Percentiles rank a stretch among this genome's conserved stretches.
phyloP scores from a whole-genome alignment of 2,113 vertebrate genomes.

The Trogon surrucura region DNA sequence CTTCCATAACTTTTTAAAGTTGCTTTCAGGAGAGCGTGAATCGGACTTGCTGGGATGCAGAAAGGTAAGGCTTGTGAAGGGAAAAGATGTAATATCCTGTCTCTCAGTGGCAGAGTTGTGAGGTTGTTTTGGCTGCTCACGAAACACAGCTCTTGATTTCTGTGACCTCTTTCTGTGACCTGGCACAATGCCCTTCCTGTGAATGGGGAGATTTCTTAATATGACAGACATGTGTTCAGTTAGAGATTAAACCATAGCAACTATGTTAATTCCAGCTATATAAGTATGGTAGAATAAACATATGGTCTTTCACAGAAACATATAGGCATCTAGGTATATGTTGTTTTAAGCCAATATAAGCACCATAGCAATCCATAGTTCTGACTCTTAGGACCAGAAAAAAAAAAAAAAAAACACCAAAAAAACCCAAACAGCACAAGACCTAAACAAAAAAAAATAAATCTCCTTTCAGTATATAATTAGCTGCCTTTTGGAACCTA shows the following conservation, averaged over 20 bases:
- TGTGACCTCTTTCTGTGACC: neutral
- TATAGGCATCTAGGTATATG: neutral
- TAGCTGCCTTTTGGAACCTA: neutral
- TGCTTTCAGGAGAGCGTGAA: neutral
- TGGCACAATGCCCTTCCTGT: neutral
- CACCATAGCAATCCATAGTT: neutral
- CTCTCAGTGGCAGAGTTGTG: neutral
- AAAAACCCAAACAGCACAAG: no score
- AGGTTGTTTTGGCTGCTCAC: neutral
- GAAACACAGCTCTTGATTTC: neutral
- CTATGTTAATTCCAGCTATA: neutral
- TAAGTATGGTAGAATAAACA: neutral
- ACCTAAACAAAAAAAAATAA: no score
- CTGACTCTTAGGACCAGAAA: neutral
- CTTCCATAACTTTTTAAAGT: neutral
- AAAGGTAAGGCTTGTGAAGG: neutral
- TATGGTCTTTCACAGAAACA: neutral
- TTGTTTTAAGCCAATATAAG: neutral
- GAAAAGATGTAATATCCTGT: neutral
- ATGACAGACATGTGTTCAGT: neutral
- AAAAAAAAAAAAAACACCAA: neutral
- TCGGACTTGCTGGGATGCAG: neutral
- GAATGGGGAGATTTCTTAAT: neutral
- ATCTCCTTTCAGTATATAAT: neutral
- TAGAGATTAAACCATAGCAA: neutral